Percentiles rank a stretch among this genome's conserved stretches.
These are phyloP conservation scores for Mystacornis crossleyi DNA, from an alignment of 2,113 vertebrate genomes.

Conservation along the genomic window DNA sequence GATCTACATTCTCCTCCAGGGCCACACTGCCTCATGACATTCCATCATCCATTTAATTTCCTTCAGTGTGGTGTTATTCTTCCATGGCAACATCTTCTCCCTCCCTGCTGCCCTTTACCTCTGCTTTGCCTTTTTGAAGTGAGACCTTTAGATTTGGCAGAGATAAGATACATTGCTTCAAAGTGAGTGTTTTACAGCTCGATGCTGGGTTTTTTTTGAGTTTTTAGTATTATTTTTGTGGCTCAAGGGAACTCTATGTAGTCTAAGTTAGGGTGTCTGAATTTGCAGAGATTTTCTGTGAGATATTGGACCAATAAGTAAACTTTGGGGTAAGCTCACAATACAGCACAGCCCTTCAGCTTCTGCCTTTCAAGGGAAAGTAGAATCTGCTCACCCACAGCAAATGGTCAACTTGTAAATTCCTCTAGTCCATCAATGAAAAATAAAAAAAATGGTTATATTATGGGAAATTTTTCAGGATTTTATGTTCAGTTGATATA, in stretches of 20 bases:
- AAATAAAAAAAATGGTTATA: accelerated
- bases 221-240: background rate
- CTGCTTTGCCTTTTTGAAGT: background rate
- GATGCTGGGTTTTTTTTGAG: background rate
- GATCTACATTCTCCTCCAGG: background rate
- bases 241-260: background rate
- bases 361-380: background rate
- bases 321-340: background rate
- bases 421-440: background rate
- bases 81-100: background rate
- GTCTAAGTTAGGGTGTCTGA: background rate
- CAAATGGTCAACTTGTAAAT: accelerated
- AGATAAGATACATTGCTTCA: background rate
- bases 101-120: background rate
- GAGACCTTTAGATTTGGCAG: background rate
- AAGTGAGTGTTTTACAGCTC: background rate
- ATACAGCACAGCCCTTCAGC: accelerated
- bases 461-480: background rate
- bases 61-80: background rate
- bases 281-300: background rate
- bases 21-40: background rate
- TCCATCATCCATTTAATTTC: background rate
- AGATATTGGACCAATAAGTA: background rate
- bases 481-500: background rate
- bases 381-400: background rate